Base-by-base conservation (phyloP, 2,888 invertebrate genomes). In the Zaprionus bogoriensis region DNA sequence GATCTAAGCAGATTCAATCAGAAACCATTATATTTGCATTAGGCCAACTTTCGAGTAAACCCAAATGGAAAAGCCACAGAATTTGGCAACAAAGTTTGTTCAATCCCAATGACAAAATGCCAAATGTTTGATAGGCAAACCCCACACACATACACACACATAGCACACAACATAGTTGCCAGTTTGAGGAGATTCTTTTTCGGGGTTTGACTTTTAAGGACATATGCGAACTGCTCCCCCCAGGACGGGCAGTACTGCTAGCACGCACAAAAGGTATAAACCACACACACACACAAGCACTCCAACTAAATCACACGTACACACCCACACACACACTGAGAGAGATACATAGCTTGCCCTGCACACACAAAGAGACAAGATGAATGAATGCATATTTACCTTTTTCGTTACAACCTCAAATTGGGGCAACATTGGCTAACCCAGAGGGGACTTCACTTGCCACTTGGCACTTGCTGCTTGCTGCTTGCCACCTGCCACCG, bases 301-400 rank as follows among this genome's bases (percentile, higher is more conserved):
- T n/a, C n/a, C n/a, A n/a, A n/a, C n/a, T n/a, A n/a, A n/a, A n/a
- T n/a, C n/a, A n/a, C n/a, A n/a, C n/a, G n/a, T 22, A 50, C 30
- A 41, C 47, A 60, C 48, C 9, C 30, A 46, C 27, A 25, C 47
- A 36, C 38, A 45, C 12, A 10, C 45, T n/a, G n/a, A n/a, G n/a
- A n/a, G n/a, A n/a, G n/a, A 42, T 47, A 20, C 23, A 44, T 28
- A 61, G 25, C 12, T 17, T n/a, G 2, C 12, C 32, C n/a, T 4
- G 20, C 41, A 48, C 14, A 58, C 30, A 12, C 14, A 38, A 17
- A 20, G 17, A 36, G 42, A 36, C 32, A 55, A 55, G 52, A 71
- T 74, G 71, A 67, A 80, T 80, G 74, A 74, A 74, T 81, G 81
- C 64, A 51, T 87, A 74, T 81, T 87, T 82, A 85, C 85, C 83